Conservation (phyloP, 2,113 vertebrate genomes). For the Chlorodrepanis virens region DNA sequence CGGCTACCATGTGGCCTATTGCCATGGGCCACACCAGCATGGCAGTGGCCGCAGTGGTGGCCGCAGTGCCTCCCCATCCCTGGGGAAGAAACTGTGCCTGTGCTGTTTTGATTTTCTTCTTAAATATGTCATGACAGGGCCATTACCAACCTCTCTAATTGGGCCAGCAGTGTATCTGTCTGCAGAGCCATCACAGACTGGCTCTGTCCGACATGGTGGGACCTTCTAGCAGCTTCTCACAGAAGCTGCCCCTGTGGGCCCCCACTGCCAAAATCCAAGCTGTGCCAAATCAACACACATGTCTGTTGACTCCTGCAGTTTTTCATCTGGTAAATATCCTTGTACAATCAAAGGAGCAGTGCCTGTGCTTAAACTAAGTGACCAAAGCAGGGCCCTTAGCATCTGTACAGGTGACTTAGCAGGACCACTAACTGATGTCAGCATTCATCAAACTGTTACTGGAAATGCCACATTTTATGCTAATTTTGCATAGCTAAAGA, state of each 20-base stretch:
- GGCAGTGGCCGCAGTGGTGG: background rate
- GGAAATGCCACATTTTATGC: background rate
- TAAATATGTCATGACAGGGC: background rate
- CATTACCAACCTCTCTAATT: background rate
- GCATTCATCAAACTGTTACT: background rate
- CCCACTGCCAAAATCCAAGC: background rate
- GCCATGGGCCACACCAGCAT: background rate
- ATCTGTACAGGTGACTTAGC: background rate
- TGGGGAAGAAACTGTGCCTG: background rate
- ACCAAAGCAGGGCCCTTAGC: background rate
- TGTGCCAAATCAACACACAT: background rate
- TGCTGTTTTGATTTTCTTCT: background rate
- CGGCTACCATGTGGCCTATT: background rate
- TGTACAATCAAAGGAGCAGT: background rate
- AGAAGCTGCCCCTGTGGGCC: no score
- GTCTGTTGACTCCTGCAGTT: background rate
- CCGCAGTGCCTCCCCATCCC: background rate
- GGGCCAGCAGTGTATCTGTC: no score
- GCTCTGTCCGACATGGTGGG: background rate
- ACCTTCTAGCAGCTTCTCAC: background rate
- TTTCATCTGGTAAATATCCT: background rate
- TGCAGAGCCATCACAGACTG: no score
- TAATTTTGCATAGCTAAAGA: background rate
- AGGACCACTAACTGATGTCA: background rate
- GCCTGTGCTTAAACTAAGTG: background rate